phyloP scores from a whole-genome alignment of 2,113 vertebrate species.

The Glaucomys volans region DNA sequence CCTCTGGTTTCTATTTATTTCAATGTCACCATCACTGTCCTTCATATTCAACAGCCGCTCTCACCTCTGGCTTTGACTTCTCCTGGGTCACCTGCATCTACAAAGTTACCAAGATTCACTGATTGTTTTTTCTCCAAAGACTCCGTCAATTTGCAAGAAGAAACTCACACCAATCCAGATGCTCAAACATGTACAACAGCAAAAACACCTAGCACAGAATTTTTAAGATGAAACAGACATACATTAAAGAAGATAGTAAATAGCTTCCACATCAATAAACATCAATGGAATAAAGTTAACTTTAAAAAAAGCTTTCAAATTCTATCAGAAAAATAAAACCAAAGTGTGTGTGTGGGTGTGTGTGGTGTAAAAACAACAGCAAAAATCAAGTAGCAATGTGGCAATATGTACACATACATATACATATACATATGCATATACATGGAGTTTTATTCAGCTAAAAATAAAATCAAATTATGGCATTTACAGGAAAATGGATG shows the following conservation, averaged over 20 bases:
- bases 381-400: neutral
- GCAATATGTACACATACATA: too few relatives aligned
- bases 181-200: neutral
- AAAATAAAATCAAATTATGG: too few relatives aligned
- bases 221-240: neutral
- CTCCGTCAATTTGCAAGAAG: neutral
- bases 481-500: too few relatives aligned
- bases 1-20: neutral
- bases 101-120: neutral
- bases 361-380: neutral
- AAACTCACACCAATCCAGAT: neutral
- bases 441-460: too few relatives aligned
- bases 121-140: neutral
- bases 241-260: neutral
- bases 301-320: neutral
- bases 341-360: neutral
- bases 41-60: neutral
- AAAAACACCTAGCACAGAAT: neutral
- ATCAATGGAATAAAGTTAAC: neutral
- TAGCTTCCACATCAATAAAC: neutral
- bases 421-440: too few relatives aligned
- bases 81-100: neutral
- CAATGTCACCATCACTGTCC: neutral
- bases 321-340: slow-evolving; percentile 9
- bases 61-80: neutral